Base-by-base conservation (phyloP, 1,140 invertebrate species). In the Megalopta genalis region DNA sequence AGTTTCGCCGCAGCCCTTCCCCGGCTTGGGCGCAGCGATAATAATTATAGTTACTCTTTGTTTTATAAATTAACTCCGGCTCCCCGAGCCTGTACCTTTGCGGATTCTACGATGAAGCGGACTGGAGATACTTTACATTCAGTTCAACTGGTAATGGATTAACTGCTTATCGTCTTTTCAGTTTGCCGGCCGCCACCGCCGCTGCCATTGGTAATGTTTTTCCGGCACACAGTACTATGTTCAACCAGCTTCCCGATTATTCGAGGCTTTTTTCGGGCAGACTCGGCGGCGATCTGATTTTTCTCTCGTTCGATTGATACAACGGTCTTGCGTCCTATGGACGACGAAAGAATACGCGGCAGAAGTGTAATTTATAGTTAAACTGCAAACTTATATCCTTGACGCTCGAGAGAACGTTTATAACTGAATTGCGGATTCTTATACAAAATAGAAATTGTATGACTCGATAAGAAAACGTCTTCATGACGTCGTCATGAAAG, bases 61-160 rank as follows among this genome's bases (percentile, higher is more conserved):
- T 89, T 89, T 88, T 87, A 87, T 87, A 89, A 88, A 89, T 89
- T 88, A 88, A 88, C 81, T 82, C 49, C 37, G 27, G 69, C 10
- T 32, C 39, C 73, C 60, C 32, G 46, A 32, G 71, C 60, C 74
- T 32, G 66, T 39, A 57, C 62, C 73, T 54, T 60, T 46, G 64
- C 71, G 74, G 73, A 52, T 70, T 10, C 75, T 6, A 54, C 65
- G 80, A 67, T 64, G 80, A 37, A 70, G 65, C 23, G 54, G 59
- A 65, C 32, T 59, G 27, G n/a, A 64, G 79, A 86, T 77, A 72
- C 79, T 84, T 83, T 86, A 82, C 82, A 85, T 89, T 88, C 82
- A 83, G 86, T 88, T 88, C 80, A 89, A 88, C 88, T 82, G 81
- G 87, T 88, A 89, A 89, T 88, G 88, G 86, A 89, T 89, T 89